A percentile compares a stretch with the other conserved stretches of the same genome.
These are phyloP conservation scores for Drosophila bipectinata DNA, from an alignment of 1,140 invertebrate genomes.

Conservation along the genomic window DNA sequence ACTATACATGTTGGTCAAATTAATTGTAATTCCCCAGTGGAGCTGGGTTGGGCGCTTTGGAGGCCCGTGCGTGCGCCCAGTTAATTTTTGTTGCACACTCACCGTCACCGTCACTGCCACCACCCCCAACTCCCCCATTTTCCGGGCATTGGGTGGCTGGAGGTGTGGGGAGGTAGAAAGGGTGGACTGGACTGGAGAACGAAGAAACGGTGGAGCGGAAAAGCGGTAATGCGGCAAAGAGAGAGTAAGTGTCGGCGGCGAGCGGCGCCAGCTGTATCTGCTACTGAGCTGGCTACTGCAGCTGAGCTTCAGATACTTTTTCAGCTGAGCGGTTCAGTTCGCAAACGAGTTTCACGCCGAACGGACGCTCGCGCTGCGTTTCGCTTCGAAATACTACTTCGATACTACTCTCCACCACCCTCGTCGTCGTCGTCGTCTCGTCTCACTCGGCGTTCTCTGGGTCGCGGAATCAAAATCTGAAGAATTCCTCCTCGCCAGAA, in stretches of 20 bases:
- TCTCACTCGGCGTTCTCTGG: constrained; percentile 20
- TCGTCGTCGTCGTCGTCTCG: constrained; percentile 28
- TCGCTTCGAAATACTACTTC: background rate
- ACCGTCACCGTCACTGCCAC: background rate
- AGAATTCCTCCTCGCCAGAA: constrained; percentile 45
- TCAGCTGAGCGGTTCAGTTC: constrained; percentile 54
- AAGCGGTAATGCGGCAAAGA: background rate
- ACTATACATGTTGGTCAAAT: constrained; percentile 28
- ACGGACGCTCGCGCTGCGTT: constrained; percentile 65
- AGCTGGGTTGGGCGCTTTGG: constrained; percentile 8
- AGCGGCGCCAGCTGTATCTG: constrained; percentile 33
- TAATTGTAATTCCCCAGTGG: constrained; percentile 39
- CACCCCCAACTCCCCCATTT: background rate
- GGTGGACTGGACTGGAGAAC: background rate
- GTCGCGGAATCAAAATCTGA: constrained; percentile 8
- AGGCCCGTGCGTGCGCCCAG: constrained; percentile 14
- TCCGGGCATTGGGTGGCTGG: background rate
- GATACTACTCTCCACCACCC: background rate
- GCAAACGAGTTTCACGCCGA: constrained; percentile 74
- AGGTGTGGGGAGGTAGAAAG: background rate
- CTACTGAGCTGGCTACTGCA: constrained; percentile 50
- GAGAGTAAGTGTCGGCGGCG: constrained; percentile 1
- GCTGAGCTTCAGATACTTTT: constrained; percentile 42
- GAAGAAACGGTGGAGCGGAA: background rate
- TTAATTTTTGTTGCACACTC: constrained; percentile 6